phyloP scores from a whole-genome alignment of 2,888 invertebrate species.

The Drosophila nigritarsus region DNA sequence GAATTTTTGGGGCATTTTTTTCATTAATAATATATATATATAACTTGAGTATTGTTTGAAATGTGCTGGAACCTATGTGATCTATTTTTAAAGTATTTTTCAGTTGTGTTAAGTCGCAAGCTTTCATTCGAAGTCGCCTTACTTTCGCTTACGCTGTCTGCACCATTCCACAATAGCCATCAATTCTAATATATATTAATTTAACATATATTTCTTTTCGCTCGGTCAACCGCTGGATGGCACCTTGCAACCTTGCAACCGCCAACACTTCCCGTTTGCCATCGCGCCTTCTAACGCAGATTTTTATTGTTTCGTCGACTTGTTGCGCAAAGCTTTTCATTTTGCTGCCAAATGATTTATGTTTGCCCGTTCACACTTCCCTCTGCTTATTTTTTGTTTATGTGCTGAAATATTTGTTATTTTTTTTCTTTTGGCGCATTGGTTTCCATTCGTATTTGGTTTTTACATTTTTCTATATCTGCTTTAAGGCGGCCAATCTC shows the following conservation, averaged over 20 bases:
- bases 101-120: slow-evolving; percentile 12
- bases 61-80: slow-evolving; percentile 3
- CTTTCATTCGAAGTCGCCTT: slow-evolving; percentile 12
- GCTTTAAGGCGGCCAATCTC: slow-evolving; percentile 22
- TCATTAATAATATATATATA: no score
- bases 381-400: slow-evolving; percentile 26
- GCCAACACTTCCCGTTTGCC: neutral
- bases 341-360: slow-evolving; percentile 74
- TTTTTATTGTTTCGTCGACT: slow-evolving; percentile 77
- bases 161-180: slow-evolving; percentile 44
- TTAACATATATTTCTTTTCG: slow-evolving; percentile 70
- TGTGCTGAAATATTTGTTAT: slow-evolving; percentile 34
- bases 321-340: slow-evolving; percentile 78
- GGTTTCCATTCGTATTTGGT: slow-evolving; percentile 16
- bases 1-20: no score
- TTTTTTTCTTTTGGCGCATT: slow-evolving; percentile 27
- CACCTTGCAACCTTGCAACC: slow-evolving; percentile 34
- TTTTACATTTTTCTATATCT: neutral
- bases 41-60: neutral
- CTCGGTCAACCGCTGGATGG: slow-evolving; percentile 60
- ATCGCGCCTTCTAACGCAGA: slow-evolving; percentile 25
- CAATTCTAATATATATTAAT: slow-evolving; percentile 77
- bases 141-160: neutral
- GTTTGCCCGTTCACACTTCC: slow-evolving; percentile 62
- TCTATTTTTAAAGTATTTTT: slow-evolving; percentile 14